A percentile compares a stretch with the other conserved stretches of the same genome.
phyloP scores from a whole-genome alignment of 2,113 vertebrate species.

The Dipodomys merriami region DNA sequence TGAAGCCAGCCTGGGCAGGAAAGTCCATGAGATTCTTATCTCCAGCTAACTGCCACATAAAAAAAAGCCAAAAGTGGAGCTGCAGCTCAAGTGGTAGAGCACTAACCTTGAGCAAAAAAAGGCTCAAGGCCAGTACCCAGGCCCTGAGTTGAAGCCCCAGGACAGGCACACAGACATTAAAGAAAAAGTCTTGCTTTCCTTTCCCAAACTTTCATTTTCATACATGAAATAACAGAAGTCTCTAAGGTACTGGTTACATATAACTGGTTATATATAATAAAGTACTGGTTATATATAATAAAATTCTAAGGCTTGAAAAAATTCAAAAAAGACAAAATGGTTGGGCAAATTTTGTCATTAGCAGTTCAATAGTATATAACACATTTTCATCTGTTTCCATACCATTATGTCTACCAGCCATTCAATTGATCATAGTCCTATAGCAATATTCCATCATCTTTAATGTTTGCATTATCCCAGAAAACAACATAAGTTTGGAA shows the following conservation, averaged over 20 bases:
- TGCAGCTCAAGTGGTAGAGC: no score
- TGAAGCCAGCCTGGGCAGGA: no score
- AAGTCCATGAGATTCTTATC: no score
- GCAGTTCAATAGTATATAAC: neutral
- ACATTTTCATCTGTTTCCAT: neutral
- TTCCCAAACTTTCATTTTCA: no score
- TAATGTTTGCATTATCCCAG: neutral
- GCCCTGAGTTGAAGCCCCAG: no score
- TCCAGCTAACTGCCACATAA: no score
- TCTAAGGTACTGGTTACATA: neutral
- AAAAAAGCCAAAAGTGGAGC: no score
- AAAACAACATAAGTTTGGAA: neutral
- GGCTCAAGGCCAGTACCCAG: no score
- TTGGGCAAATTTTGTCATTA: neutral
- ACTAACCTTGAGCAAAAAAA: no score
- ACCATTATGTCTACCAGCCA: neutral
- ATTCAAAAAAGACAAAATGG: constrained; percentile 7
- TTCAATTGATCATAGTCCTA: neutral
- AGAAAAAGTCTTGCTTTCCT: no score
- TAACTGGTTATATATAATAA: no score
- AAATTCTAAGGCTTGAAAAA: neutral
- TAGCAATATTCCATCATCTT: neutral
- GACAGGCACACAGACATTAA: no score
- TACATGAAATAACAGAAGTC: neutral
- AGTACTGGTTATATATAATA: neutral